Conservation (phyloP, 2,888 invertebrate genomes). For the Arge pagana region DNA sequence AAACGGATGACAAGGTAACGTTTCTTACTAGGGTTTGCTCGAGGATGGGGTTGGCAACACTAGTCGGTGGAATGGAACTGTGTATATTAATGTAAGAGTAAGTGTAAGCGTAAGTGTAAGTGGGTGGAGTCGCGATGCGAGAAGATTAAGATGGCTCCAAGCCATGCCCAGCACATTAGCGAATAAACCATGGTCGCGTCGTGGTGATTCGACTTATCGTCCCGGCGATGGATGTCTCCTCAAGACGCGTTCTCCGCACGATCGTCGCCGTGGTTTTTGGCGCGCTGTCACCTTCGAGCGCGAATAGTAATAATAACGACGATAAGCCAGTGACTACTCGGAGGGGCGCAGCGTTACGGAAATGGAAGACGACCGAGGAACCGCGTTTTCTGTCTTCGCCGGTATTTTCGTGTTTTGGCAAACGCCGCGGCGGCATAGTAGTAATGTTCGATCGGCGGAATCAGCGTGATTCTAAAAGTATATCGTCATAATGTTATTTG, state of each 20-base stretch:
- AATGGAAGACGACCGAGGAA: neutral
- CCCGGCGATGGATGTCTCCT: slow-evolving; percentile 22
- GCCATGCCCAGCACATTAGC: slow-evolving; percentile 26
- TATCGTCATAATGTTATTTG: slow-evolving; percentile 9
- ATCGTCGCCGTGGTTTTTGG: slow-evolving; percentile 1
- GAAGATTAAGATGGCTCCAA: slow-evolving; percentile 21
- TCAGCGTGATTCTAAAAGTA: neutral
- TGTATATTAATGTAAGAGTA: neutral
- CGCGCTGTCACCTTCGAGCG: neutral
- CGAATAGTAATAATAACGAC: slow-evolving; percentile 11
- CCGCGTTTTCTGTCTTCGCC: neutral
- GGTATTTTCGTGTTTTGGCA: neutral
- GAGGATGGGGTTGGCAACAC: no score
- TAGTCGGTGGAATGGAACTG: no score
- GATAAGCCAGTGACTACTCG: neutral
- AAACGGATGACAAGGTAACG: no score
- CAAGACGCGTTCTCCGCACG: neutral
- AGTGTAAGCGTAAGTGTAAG: neutral
- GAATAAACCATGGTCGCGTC: slow-evolving; percentile 24
- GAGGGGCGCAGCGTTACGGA: neutral
- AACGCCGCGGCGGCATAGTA: neutral
- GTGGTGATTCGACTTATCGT: slow-evolving; percentile 22
- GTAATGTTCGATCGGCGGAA: no score
- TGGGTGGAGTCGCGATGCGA: neutral
- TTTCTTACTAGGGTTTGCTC: no score